These are phyloP conservation scores for Chromobotia macracanthus DNA, from an alignment of 2,797 vertebrate genomes.

Conservation along the genomic window DNA sequence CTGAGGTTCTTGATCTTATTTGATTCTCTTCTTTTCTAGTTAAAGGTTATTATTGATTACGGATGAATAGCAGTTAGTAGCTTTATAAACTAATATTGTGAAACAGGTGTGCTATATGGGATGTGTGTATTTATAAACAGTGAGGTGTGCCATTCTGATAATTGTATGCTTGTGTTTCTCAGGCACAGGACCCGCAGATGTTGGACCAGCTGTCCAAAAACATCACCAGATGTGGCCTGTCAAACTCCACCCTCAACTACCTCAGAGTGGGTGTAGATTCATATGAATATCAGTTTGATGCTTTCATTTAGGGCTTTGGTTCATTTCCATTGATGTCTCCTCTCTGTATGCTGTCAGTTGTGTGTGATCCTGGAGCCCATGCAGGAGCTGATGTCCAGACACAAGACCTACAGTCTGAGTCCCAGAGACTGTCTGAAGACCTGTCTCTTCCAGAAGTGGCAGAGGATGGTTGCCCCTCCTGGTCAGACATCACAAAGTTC, in stretches of 20 bases:
- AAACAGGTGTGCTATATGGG: too few species aligned
- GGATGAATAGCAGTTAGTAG: too few species aligned
- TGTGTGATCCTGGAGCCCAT: constrained; percentile 92
- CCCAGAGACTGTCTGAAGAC: constrained; percentile 90
- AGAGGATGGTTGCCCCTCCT: constrained; percentile 90
- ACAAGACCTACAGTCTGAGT: constrained; percentile 93
- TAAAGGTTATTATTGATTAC: too few species aligned
- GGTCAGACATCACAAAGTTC: too few species aligned
- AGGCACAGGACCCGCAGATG: constrained; percentile 91
- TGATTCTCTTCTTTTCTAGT: too few species aligned
- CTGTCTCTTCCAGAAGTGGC: constrained; percentile 92
- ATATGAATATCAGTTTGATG: not conserved
- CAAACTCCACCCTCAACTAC: constrained; percentile 92
- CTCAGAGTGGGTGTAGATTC: constrained; percentile 82
- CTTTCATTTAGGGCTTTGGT: too few species aligned
- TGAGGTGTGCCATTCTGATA: too few species aligned
- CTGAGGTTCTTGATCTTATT: too few species aligned
- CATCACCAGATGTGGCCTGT: constrained; percentile 88
- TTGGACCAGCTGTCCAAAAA: constrained; percentile 92
- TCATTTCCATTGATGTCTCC: too few species aligned
- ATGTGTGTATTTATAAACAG: too few species aligned
- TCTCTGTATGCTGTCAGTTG: constrained; percentile 79
- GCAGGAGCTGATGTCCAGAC: constrained; percentile 91
- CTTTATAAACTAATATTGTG: too few species aligned
- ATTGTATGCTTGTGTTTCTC: not conserved